Conservation (phyloP, 2,888 invertebrate genomes). For the Imbricaverruca yamaguchii region DNA sequence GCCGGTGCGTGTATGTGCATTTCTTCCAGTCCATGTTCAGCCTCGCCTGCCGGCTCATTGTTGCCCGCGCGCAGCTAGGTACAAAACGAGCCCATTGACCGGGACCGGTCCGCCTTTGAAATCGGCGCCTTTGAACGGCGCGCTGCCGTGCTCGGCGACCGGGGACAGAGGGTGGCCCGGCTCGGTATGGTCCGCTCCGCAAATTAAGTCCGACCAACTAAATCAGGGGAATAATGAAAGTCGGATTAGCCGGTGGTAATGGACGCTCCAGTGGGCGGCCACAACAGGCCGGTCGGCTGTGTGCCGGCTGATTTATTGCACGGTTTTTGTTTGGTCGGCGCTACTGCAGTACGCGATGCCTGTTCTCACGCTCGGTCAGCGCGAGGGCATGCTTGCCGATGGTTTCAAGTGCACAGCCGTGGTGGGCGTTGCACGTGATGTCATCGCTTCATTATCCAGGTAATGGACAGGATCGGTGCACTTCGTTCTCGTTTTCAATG, state of each 20-base stretch:
- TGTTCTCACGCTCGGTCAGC: background rate
- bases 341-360: background rate
- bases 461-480: background rate
- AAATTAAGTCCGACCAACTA: slow-evolving; percentile 4
- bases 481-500: background rate
- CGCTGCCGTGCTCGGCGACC: background rate
- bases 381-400: background rate
- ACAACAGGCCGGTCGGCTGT: background rate
- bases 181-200: background rate
- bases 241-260: background rate
- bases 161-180: background rate
- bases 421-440: background rate
- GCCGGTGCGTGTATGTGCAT: background rate
- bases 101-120: background rate
- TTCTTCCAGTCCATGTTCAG: background rate
- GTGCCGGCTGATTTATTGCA: background rate
- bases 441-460: background rate
- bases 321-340: background rate
- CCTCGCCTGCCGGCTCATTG: background rate
- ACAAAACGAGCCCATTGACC: slow-evolving; percentile 11
- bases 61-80: background rate
- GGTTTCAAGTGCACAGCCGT: background rate
- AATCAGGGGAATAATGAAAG: slow-evolving; percentile 7
- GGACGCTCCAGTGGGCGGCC: background rate
- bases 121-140: background rate